Percentiles rank a stretch among this genome's conserved stretches.
Conservation (phyloP, 1,140 invertebrate species). For the Drosophila obscura region DNA sequence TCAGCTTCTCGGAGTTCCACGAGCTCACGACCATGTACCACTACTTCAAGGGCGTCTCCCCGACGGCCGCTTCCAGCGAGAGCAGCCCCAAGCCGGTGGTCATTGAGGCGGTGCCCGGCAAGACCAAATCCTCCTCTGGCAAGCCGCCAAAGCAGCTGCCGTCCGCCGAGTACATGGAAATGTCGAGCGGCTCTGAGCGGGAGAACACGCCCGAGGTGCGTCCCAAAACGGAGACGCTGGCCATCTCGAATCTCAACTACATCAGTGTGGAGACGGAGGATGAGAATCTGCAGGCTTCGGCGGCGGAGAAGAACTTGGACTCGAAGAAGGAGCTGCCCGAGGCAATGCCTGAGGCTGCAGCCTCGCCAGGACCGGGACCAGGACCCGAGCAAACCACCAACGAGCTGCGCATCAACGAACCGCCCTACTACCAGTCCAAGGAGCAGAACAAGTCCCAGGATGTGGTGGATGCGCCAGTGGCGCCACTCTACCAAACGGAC, state of each 20-base stretch:
- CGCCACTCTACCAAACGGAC: slow-evolving; percentile 61
- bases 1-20: slow-evolving; percentile 92
- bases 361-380: slow-evolving; percentile 1
- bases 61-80: slow-evolving; percentile 28
- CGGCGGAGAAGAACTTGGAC: slow-evolving; percentile 73
- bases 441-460: slow-evolving; percentile 72
- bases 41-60: slow-evolving; percentile 91
- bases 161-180: slow-evolving; percentile 81
- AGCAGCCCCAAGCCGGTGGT: slow-evolving; percentile 62
- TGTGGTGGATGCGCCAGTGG: slow-evolving; percentile 55
- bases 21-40: slow-evolving; percentile 93
- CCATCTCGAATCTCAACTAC: slow-evolving; percentile 82
- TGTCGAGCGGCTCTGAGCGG: slow-evolving; percentile 81
- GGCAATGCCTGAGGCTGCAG: slow-evolving; percentile 38
- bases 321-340: slow-evolving; percentile 63
- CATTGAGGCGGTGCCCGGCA: slow-evolving; percentile 63
- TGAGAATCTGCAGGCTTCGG: slow-evolving; percentile 71
- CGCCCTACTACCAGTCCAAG: slow-evolving; percentile 82
- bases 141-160: slow-evolving; percentile 67
- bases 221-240: slow-evolving; percentile 68
- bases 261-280: slow-evolving; percentile 81
- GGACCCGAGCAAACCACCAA: slow-evolving; percentile 75
- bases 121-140: slow-evolving; percentile 30
- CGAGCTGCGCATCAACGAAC: slow-evolving; percentile 79
- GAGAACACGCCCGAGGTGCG: slow-evolving; percentile 74